Evolutionary conservation across 64 coral and sea anemone genomes (phyloP), one percentile per base, ranked within the genome.

Genomic region (Dendronephthya gigantea): DNA sequence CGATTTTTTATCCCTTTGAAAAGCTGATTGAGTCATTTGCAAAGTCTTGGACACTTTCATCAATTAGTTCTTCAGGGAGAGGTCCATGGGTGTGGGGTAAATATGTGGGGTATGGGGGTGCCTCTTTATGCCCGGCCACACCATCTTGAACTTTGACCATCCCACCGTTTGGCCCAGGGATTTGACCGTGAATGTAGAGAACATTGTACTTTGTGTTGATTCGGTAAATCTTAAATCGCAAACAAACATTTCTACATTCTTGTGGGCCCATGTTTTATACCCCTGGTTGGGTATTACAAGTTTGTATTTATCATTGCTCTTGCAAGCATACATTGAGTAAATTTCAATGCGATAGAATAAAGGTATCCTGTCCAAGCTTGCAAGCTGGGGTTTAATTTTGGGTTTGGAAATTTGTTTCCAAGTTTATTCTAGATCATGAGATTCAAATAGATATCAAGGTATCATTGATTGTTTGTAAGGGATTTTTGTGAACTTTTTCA

Each of bases 191-290:
- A 1, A 98, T 68, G 28, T 98, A 98, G 41, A 98, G 30, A 25
- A 98, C 92, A 83, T 93, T 92, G 81, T 98, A 98, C n/a, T 87
- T 89, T 33, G 95, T 98, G 87, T 98, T 98, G 35, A 98, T 93
- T 35, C 95, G 82, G 35, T 91, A 91, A 43, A 98, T 43, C 95
- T 98, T 59, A 2, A 87, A 89, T 25, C 19, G 2, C 16, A 30
- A 27, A 22, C 14, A 55, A 41, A 72, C 0, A 43, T 0, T 2
- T 65, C 19, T 56, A n/a, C n/a, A n/a, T n/a, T n/a, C n/a, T n/a
- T n/a, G n/a, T n/a, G n/a, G n/a, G n/a, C n/a, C n/a, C n/a, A n/a
- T n/a, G n/a, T n/a, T n/a, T n/a, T n/a, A n/a, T n/a, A n/a, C n/a
- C n/a, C n/a, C n/a, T n/a, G n/a, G n/a, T n/a, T n/a, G n/a, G n/a